Conservation (phyloP, 2,113 vertebrate genomes). For the Litocranius walleri region DNA sequence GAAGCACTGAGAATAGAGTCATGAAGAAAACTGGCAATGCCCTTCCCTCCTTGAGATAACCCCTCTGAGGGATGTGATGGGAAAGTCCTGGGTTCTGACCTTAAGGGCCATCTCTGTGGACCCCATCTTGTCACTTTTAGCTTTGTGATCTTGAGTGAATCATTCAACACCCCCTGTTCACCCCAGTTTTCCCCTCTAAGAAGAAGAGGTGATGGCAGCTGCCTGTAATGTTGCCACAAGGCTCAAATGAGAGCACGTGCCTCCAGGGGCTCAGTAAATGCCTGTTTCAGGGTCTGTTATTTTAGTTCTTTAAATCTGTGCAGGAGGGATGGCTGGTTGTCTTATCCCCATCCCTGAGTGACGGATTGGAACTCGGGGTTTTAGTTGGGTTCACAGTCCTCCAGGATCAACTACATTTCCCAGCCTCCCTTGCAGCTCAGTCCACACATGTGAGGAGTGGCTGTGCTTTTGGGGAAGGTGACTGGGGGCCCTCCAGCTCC, state of each 20-base stretch:
- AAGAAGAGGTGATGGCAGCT: too few relatives aligned
- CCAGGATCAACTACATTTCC: background rate
- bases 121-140: background rate
- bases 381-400: background rate
- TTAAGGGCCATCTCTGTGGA: background rate
- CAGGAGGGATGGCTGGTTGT: background rate
- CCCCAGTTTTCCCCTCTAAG: background rate
- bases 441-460: background rate
- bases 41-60: background rate
- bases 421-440: background rate
- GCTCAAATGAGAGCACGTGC: background rate
- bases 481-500: background rate
- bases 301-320: background rate
- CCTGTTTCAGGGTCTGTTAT: background rate
- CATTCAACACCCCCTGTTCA: too few relatives aligned
- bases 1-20: background rate
- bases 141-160: background rate
- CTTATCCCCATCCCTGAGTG: background rate
- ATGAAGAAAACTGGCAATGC: background rate
- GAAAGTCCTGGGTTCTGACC: background rate
- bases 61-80: background rate
- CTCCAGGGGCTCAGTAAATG: background rate
- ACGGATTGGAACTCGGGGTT: background rate
- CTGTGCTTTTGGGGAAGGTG: background rate
- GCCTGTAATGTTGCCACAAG: background rate